phyloP scores from a whole-genome alignment of 1,140 invertebrate species.

The Pemphigus obesinymphae region DNA sequence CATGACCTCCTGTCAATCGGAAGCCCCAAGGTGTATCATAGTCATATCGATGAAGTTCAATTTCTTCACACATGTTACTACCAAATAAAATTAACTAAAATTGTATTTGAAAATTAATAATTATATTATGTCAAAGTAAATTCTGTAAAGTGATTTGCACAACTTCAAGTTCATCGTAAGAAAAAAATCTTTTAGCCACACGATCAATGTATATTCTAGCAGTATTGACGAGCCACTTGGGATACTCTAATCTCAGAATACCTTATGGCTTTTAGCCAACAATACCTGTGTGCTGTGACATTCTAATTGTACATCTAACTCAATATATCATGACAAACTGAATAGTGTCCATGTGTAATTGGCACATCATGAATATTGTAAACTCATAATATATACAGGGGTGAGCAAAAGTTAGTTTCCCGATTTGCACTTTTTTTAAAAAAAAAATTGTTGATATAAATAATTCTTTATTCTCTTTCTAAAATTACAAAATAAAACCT shows the following conservation, averaged over 20 bases:
- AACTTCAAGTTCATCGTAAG: slow-evolving; percentile 15
- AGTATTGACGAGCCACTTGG: not conserved
- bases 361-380: not conserved
- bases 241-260: slow-evolving; percentile 32
- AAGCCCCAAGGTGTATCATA: slow-evolving; percentile 79
- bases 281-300: slow-evolving; percentile 41
- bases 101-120: not conserved
- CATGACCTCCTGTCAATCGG: slow-evolving; percentile 74
- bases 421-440: too few species aligned
- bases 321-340: not conserved
- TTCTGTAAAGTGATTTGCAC: slow-evolving; percentile 22
- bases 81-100: not conserved
- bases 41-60: slow-evolving; percentile 50
- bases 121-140: not conserved
- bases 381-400: not conserved
- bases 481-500: too few species aligned
- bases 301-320: slow-evolving; percentile 7
- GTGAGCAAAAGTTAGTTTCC: too few species aligned
- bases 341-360: not conserved
- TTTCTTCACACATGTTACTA: slow-evolving; percentile 46
- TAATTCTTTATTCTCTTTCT: too few species aligned
- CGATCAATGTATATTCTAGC: not conserved
- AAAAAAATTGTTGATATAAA: too few species aligned
- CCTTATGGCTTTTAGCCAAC: slow-evolving; percentile 31
- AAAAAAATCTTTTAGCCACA: not conserved